A percentile compares a stretch with the other conserved stretches of the same genome.
Conservation (phyloP, 1,140 invertebrate genomes). For the Dysdera silvatica region DNA sequence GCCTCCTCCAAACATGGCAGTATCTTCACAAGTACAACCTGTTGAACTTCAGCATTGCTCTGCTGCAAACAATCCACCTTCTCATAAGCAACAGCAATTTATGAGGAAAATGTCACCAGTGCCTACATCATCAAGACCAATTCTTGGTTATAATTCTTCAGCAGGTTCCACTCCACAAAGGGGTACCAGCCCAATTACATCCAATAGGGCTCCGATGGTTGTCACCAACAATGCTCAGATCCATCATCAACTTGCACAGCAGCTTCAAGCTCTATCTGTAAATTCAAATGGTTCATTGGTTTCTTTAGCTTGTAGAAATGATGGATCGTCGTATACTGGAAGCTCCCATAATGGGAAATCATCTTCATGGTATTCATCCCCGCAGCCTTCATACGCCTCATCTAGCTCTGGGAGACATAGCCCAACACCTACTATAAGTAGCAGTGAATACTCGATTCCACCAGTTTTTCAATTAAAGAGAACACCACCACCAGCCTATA, state of each 20-base stretch:
- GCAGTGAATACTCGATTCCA: constrained; percentile 51
- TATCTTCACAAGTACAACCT: constrained; percentile 48
- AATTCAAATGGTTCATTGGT: constrained; percentile 53
- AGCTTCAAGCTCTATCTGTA: constrained; percentile 74
- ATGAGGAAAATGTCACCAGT: constrained; percentile 76
- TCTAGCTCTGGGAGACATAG: constrained; percentile 35
- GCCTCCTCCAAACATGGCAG: constrained; percentile 35
- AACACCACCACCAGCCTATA: constrained; percentile 64
- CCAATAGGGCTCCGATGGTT: constrained; percentile 50
- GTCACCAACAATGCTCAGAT: constrained; percentile 58
- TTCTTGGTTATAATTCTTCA: constrained; percentile 26
- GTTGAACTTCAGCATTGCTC: constrained; percentile 42
- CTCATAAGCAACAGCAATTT: constrained; percentile 63
- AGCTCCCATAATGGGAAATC: constrained; percentile 23
- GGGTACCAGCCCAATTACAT: constrained; percentile 68
- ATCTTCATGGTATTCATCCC: constrained; percentile 44
- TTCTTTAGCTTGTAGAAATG: constrained; percentile 49
- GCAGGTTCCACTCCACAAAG: constrained; percentile 42
- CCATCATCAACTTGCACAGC: constrained; percentile 74
- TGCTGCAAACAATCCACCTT: constrained; percentile 4
- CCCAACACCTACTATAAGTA: constrained; percentile 34
- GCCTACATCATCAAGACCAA: constrained; percentile 41
- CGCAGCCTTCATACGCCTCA: constrained; percentile 72
- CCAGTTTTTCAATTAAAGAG: constrained; percentile 60
- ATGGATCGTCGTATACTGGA: constrained; percentile 63